Base-by-base conservation (phyloP, 2,113 vertebrate species). In the Euleptes europaea region DNA sequence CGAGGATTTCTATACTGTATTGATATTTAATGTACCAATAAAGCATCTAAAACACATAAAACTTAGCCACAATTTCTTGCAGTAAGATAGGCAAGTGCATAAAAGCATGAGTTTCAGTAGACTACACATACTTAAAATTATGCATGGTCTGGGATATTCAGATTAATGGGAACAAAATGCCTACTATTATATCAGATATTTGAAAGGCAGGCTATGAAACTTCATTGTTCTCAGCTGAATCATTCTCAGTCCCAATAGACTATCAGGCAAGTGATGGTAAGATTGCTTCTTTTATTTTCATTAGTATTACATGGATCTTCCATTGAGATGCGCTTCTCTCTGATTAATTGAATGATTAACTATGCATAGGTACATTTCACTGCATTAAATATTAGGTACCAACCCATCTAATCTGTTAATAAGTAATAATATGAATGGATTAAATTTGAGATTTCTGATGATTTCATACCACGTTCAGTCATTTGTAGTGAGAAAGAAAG, bases 301-400 rank as follows among this genome's bases (percentile, higher is more conserved):
- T 88, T 75, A 93, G 88, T 87, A 95, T 93, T 95, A 95, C 91
- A 94, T 92, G 94, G 92, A 94, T 95, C 94, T 96, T 95, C 96
- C 95, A 95, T 92, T 86, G 94, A 93, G 93, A 92, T 95, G 94
- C 92, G 89, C 94, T 92, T 93, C 91, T 84, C 35, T 92, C 87
- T 94, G 92, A 95, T 96, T 96, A 95, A 96, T 95, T 91, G 94
- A 90, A 92, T 91, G 92, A 95, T 95, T 94, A 96, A 89, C 91
- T 90, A 95, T 94, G 93, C 89, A 93, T 94, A 94, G 94, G 91
- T 94, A 90, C 93, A 95, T 94, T 95, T 91, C 87, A 90, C 40
- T 86, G 49, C 85, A 92, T 94, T 94, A 95, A 95, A 96, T 94
- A 96, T 90, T 94, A 92, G 92, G 93, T 94, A 92, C 66, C 40